These are phyloP conservation scores for Conus ventricosus DNA, from an alignment of 1,140 invertebrate species.

Conservation along the genomic window DNA sequence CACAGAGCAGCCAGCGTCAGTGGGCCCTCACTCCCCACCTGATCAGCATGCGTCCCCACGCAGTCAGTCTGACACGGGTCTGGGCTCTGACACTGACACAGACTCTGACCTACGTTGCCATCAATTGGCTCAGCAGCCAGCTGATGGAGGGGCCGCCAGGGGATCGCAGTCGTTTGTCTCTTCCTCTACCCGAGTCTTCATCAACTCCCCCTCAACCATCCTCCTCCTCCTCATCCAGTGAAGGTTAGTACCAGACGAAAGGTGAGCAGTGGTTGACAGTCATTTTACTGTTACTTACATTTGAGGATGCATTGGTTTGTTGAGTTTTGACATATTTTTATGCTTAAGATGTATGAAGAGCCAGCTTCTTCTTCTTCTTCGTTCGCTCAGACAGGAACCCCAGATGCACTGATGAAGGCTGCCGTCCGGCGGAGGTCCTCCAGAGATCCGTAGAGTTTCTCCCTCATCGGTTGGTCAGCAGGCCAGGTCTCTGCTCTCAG, in stretches of 20 bases:
- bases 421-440: too few species aligned
- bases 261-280: not conserved
- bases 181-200: constrained; percentile 5
- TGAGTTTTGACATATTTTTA: too few species aligned
- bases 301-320: too few species aligned
- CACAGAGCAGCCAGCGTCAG: not conserved
- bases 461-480: too few species aligned
- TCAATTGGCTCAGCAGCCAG: constrained; percentile 2
- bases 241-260: not conserved
- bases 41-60: constrained; percentile 28
- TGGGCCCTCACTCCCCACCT: not conserved
- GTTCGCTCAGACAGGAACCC: too few species aligned
- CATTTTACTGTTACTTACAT: not conserved
- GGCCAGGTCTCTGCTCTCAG: too few species aligned
- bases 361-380: too few species aligned
- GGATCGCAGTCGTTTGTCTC: constrained; percentile 31
- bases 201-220: not conserved
- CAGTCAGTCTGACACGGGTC: constrained; percentile 48
- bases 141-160: constrained; percentile 1
- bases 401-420: too few species aligned
- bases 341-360: too few species aligned
- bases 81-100: constrained; percentile 44
- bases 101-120: constrained; percentile 41
- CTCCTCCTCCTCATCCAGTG: not conserved
- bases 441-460: too few species aligned